Evolutionary conservation across 1,140 invertebrate genomes (phyloP), one percentile per base, ranked within the genome.

Genomic region (Tetranychus urticae): DNA sequence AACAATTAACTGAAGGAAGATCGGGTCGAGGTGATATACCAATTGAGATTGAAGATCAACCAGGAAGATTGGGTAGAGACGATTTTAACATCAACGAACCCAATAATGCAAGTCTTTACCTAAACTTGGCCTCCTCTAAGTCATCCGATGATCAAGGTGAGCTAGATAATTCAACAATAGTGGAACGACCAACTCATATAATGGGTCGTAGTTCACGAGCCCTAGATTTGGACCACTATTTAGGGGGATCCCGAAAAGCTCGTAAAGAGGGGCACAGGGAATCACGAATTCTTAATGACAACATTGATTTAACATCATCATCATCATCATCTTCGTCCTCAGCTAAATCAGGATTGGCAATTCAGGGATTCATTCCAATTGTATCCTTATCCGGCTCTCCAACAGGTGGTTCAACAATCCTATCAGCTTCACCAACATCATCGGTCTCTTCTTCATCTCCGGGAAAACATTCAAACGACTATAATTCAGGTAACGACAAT

Each of bases 341-440:
- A 42, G 58, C 1, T 35, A 62, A 14, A 36, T n/a, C 7, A 58
- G 61, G 31, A 45, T 10, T 56, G 23, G 14, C 35, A 14, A 56
- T 61, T 14, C 60, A 61, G n/a, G 59, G 59, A n/a, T 60, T 60
- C 31, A 60, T 60, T 50, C 59, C 59, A 10, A 60, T 60, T 31
- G 46, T 60, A 1, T 34, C 46, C 1, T 35, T 60, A 14, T 7
- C 59, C 55, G 45, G 56, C 56, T 23, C 37, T 56, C n/a, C 57
- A 23, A 23, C 23, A 23, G 23, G 23, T 47, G 45, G 58, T 48
- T 31, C 34, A 62, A n/a, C n/a, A 42, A 63, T 35, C 58, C 33
- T 14, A 50, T 14, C 60, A 10, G 37, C 62, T 6, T 42, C 39
- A 42, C 10, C 39, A 6, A 6, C 39, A 42, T 42, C 39, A 6